Evolutionary conservation across 2,797 vertebrate genomes (phyloP).

Genomic region (Melanotaenia maccullochi): DNA sequence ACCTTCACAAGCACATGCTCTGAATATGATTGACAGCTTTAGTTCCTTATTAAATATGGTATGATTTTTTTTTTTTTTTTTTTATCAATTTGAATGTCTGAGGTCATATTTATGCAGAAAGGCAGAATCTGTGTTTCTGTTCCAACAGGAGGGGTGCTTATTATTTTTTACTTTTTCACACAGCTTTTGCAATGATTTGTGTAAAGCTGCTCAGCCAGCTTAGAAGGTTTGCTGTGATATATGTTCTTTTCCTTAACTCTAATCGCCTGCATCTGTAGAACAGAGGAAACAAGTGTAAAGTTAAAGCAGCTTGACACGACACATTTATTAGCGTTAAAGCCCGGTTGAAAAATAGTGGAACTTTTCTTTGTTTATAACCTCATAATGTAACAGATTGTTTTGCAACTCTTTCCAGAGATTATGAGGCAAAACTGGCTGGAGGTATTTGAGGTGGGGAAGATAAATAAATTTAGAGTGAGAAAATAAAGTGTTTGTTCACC

Average conservation of each 20-base stretch:
- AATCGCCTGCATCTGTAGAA: not conserved
- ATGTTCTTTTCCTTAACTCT: conserved; percentile 1
- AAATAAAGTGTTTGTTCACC: not conserved
- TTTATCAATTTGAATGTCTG: not conserved
- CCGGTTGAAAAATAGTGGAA: conserved; percentile 4
- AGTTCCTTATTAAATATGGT: not conserved
- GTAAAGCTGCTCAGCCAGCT: conserved; percentile 7
- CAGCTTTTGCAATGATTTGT: conserved; percentile 8
- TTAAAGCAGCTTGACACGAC: not conserved
- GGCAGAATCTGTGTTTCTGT: not conserved
- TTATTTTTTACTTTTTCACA: not conserved
- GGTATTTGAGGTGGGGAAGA: not conserved
- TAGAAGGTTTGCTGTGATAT: conserved; percentile 2
- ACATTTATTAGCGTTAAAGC: conserved; percentile 3
- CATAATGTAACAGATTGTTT: not conserved
- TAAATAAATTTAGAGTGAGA: not conserved
- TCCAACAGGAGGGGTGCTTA: not conserved
- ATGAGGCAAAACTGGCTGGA: not conserved
- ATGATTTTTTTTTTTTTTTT: not conserved
- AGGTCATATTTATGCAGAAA: not conserved
- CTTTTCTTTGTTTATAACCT: not conserved
- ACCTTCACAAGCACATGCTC: not conserved
- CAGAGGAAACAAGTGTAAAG: conserved; percentile 9
- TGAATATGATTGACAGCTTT: not conserved
- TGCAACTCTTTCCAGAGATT: not conserved